Base-by-base conservation (phyloP, 2,888 invertebrate genomes). In the Troilus luridus region DNA sequence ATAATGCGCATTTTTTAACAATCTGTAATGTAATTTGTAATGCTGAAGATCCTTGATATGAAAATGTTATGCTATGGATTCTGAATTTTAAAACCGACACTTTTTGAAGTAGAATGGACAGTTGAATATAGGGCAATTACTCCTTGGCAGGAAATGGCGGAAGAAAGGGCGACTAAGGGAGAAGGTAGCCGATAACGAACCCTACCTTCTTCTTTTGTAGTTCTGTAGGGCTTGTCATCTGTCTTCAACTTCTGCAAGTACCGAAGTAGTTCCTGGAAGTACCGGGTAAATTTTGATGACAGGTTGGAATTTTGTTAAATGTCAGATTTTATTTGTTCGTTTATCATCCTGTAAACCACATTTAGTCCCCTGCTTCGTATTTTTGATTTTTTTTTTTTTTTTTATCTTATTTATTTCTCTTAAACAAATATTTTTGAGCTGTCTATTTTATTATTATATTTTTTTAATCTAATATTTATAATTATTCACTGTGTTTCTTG, bases 91-190 rank as follows among this genome's bases (percentile, higher is more conserved):
- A 19, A 27, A 41, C 41, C 17, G 10, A 17, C 14, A 19, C 7
- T 17, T 19, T 5, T 77, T 77, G 9, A 77, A 77, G 72, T 77
- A 41, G 27, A 41, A 17, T 77, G 17, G 41, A 17, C 27, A 77
- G 72, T 9, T 77, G 72, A 77, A 77, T 77, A 77, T 77, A 77
- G 41, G 72, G 24, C 72, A 41, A 41, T 77, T 41, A 41, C 72
- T 19, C 21, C 72, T 77, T 77, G 27, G 6, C 17, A 77, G 72
- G 72, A 77, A 77, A 77, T 19, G 19, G 41, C 7, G 27, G 27
- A n/a, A 41, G 72, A 10, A 19, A 77, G 41, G 72, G 72, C 41
- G 72, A 77, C 27, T 17, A 77, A 77, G 72, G 72, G 8, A 41
- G 41, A 19, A 27, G 72, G 41, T 77, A 41, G 27, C 17, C 27